Conservation (phyloP, 2,113 vertebrate species). For the Panthera tigris region DNA sequence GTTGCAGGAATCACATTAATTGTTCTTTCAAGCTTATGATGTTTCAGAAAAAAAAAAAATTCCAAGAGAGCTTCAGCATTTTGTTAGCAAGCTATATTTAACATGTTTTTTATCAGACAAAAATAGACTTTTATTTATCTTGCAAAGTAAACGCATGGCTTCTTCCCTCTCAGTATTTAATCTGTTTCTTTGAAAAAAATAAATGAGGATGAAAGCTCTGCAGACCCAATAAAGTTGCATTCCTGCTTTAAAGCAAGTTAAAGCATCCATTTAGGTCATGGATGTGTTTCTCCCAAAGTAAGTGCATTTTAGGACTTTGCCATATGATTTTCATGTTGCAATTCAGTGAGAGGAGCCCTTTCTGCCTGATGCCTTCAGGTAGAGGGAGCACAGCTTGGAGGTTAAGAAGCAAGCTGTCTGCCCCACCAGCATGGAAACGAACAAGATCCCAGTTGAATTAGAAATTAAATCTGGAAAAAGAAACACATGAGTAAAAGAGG, state of each 20-base stretch:
- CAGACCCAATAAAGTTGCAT: constrained; percentile 37
- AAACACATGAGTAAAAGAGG: background rate
- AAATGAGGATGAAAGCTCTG: constrained; percentile 70
- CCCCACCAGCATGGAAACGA: background rate
- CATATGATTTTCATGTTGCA: constrained; percentile 41
- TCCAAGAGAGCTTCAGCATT: constrained; percentile 42
- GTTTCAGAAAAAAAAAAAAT: constrained; percentile 40
- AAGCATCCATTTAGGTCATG: constrained; percentile 63
- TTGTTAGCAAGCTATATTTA: constrained; percentile 74
- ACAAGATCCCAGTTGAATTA: background rate
- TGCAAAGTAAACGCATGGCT: constrained; percentile 48
- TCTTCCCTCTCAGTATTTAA: constrained; percentile 48
- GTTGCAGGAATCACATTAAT: constrained; percentile 37
- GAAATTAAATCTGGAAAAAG: background rate
- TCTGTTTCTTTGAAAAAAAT: constrained; percentile 64
- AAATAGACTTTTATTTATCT: constrained; percentile 75
- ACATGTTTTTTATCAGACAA: constrained; percentile 65
- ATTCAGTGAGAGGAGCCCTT: background rate
- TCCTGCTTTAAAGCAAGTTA: constrained; percentile 16
- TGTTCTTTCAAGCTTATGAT: constrained; percentile 43
- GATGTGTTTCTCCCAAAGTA: constrained; percentile 71
- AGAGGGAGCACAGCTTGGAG: background rate
- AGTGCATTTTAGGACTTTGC: constrained; percentile 75
- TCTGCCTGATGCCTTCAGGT: background rate
- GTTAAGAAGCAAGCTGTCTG: background rate